A percentile compares a stretch with the other conserved stretches of the same genome.
These are phyloP conservation scores for Ceraclea dissimilis DNA, from an alignment of 2,888 invertebrate species.

Conservation along the genomic window DNA sequence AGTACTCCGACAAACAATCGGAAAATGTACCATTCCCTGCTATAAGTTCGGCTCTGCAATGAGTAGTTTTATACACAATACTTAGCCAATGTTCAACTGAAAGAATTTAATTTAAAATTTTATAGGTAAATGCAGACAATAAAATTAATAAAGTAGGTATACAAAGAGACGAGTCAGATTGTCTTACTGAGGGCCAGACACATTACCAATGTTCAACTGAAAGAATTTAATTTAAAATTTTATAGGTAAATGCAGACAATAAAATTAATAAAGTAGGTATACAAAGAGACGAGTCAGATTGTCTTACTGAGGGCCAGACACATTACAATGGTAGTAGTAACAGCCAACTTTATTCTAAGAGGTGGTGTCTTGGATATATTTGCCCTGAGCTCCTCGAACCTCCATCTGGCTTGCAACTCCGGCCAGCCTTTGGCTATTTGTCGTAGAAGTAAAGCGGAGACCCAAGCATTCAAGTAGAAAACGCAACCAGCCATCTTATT, in stretches of 20 bases:
- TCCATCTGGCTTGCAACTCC: constrained; percentile 10
- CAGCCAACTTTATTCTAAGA: constrained; percentile 3
- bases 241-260: no score
- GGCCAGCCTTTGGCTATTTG: constrained; percentile 28
- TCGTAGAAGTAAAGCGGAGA: constrained; percentile 33
- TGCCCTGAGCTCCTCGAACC: constrained; percentile 13
- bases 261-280: no score
- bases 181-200: constrained; percentile 8
- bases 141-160: no score
- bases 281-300: neutral
- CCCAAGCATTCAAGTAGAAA: constrained; percentile 35
- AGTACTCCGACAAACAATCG: constrained; percentile 20
- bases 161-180: neutral
- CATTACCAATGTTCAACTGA: constrained; percentile 21
- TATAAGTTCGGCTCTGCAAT: constrained; percentile 12
- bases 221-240: no score
- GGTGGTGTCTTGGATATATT: constrained; percentile 2
- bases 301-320: constrained; percentile 8
- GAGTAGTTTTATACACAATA: constrained; percentile 14
- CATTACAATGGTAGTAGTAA: constrained; percentile 11
- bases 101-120: no score
- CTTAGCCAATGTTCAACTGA: constrained; percentile 22
- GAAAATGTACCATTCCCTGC: constrained; percentile 13
- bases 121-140: no score
- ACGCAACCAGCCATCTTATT: constrained; percentile 33